A percentile compares a stretch with the other conserved stretches of the same genome.
Evolutionary conservation across 2,888 invertebrate genomes (phyloP).

Genomic region (Rotaria socialis): DNA sequence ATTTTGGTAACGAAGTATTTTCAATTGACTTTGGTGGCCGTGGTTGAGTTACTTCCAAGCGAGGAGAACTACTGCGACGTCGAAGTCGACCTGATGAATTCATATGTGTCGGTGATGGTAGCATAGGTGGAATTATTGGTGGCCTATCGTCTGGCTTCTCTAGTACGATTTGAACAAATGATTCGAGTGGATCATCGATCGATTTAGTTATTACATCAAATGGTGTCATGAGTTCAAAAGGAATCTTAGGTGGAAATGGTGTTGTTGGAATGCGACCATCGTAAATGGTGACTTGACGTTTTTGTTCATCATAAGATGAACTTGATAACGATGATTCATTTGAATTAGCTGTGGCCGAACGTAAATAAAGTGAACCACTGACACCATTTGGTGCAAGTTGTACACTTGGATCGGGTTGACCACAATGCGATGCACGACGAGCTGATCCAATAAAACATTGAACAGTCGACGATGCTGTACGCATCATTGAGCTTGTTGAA

Average conservation of each 20-base stretch:
- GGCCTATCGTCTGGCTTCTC: slow-evolving; percentile 5
- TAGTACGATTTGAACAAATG: slow-evolving; percentile 3
- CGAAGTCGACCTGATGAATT: not conserved
- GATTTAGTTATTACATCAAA: not conserved
- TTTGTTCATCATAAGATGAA: not conserved
- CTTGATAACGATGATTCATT: not conserved
- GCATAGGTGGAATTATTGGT: not conserved
- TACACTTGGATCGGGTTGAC: slow-evolving; percentile 29
- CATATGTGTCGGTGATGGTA: too few relatives aligned
- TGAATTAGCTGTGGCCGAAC: not conserved
- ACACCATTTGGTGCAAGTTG: not conserved
- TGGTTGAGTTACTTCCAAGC: too few relatives aligned
- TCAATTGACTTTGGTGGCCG: not conserved
- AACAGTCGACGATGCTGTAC: not conserved
- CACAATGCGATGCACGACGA: slow-evolving; percentile 11
- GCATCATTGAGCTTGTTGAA: slow-evolving; percentile 14
- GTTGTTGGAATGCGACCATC: not conserved
- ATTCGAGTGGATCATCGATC: slow-evolving; percentile 2
- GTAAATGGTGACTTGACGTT: not conserved
- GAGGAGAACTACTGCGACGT: not conserved
- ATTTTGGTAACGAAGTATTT: not conserved
- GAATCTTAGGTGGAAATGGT: not conserved
- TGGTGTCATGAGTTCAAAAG: slow-evolving; percentile 8
- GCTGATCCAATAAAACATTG: slow-evolving; percentile 19
- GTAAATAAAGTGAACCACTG: slow-evolving; percentile 34